These are phyloP conservation scores for Cerastis rubricosa DNA, from an alignment of 2,888 invertebrate genomes.

Conservation along the genomic window DNA sequence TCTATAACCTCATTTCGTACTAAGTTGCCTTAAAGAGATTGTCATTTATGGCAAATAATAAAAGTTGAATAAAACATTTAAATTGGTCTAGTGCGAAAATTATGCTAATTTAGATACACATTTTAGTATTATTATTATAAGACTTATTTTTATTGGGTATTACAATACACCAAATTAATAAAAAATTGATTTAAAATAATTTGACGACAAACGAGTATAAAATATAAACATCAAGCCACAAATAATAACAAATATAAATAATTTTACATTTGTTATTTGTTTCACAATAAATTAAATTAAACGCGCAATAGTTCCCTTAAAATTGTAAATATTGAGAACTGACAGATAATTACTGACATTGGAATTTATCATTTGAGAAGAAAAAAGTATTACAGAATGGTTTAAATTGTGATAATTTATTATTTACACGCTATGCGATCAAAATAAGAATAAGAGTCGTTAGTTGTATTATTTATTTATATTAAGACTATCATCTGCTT, in stretches of 20 bases:
- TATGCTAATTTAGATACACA: not conserved
- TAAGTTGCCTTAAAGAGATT: conserved; percentile 7
- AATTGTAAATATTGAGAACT: conserved; percentile 7
- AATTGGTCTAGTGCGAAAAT: conserved; percentile 16
- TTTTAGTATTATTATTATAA: not conserved
- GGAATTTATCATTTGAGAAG: not conserved
- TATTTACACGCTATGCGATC: conserved; percentile 7
- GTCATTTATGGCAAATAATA: conserved; percentile 9
- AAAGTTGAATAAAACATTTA: not conserved
- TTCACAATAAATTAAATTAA: conserved; percentile 19
- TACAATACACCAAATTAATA: conserved; percentile 1
- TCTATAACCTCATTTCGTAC: not conserved
- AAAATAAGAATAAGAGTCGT: conserved; percentile 7
- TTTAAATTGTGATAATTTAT: conserved; percentile 1
- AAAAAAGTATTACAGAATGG: not conserved
- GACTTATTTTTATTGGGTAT: conserved; percentile 3
- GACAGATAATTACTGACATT: not conserved
- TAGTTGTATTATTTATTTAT: not conserved
- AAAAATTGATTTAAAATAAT: conserved; percentile 1
- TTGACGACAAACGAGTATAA: not conserved
- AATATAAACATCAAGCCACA: conserved; percentile 13
- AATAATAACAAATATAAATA: conserved; percentile 6
- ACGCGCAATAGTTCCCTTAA: not conserved
- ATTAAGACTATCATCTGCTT: not conserved
- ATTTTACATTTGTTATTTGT: conserved; percentile 1